phyloP scores from a whole-genome alignment of 2,113 vertebrate genomes.

The Colistium nudipinnis region DNA sequence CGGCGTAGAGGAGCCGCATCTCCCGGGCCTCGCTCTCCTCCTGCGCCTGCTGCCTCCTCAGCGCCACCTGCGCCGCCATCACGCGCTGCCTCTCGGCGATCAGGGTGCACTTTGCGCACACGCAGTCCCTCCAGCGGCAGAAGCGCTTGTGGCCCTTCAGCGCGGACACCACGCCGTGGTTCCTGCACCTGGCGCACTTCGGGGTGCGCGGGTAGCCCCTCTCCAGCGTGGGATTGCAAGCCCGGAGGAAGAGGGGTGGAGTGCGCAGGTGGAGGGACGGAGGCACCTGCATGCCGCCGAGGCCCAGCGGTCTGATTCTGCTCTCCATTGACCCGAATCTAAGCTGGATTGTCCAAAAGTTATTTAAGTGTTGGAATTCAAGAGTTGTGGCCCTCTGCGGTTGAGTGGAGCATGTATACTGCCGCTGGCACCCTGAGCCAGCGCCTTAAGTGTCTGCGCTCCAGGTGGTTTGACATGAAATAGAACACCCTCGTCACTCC shows the following conservation, averaged over 20 bases:
- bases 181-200: slow-evolving; percentile 90
- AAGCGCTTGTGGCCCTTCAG: slow-evolving; percentile 94
- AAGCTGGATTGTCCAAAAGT: background rate
- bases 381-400: background rate
- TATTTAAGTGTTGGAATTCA: background rate
- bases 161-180: slow-evolving; percentile 91
- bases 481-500: slow-evolving; percentile 69
- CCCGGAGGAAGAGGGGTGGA: slow-evolving; percentile 75
- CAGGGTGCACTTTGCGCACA: slow-evolving; percentile 89
- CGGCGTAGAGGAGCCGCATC: slow-evolving; percentile 77
- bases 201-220: slow-evolving; percentile 86
- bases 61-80: slow-evolving; percentile 93
- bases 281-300: slow-evolving; percentile 74
- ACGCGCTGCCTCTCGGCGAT: slow-evolving; percentile 92
- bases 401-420: slow-evolving; percentile 23
- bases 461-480: slow-evolving; percentile 73
- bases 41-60: slow-evolving; percentile 91
- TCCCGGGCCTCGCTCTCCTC: slow-evolving; percentile 88
- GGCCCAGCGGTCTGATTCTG: slow-evolving; percentile 66
- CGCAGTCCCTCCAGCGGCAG: slow-evolving; percentile 91
- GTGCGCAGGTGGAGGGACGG: slow-evolving; percentile 80
- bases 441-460: slow-evolving; percentile 66
- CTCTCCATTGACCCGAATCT: slow-evolving; percentile 75
- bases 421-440: slow-evolving; percentile 26
- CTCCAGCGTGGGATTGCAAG: slow-evolving; percentile 75